These are phyloP conservation scores for Cephonodes hylas DNA, from an alignment of 2,888 invertebrate species.

Conservation along the genomic window DNA sequence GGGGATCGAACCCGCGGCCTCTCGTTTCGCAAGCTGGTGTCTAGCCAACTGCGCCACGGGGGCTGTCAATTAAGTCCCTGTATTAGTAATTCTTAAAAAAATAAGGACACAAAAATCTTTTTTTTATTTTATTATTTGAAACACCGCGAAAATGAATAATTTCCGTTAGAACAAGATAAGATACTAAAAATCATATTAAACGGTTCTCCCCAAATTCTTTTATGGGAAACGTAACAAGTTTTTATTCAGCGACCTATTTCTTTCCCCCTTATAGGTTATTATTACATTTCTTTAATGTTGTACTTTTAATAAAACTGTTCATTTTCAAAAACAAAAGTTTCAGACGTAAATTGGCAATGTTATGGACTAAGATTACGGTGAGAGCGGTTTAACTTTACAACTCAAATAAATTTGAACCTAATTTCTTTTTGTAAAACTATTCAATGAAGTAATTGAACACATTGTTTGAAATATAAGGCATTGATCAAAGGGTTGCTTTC, in stretches of 20 bases:
- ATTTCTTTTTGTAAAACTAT: too few species aligned
- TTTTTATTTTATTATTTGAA: neutral
- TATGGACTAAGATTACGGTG: neutral
- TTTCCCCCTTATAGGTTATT: neutral
- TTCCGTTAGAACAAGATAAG: neutral
- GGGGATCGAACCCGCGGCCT: too few species aligned
- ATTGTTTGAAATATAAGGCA: too few species aligned
- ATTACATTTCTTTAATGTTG: neutral
- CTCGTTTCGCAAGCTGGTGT: too few species aligned
- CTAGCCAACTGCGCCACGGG: too few species aligned
- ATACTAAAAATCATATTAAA: neutral
- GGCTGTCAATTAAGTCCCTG: too few species aligned
- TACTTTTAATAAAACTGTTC: neutral
- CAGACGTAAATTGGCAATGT: neutral
- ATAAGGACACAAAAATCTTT: neutral
- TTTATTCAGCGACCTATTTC: neutral
- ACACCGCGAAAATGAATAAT: neutral
- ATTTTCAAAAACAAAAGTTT: neutral
- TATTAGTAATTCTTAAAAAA: too few species aligned
- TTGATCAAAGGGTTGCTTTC: too few species aligned
- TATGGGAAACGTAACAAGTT: neutral
- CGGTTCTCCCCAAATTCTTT: neutral
- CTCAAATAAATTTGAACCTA: neutral
- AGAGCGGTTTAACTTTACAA: neutral
- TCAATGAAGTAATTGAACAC: too few species aligned